Percentiles rank a stretch among this genome's conserved stretches.
phyloP scores from a whole-genome alignment of 1,140 invertebrate genomes.

The Matsumurasca onukii region DNA sequence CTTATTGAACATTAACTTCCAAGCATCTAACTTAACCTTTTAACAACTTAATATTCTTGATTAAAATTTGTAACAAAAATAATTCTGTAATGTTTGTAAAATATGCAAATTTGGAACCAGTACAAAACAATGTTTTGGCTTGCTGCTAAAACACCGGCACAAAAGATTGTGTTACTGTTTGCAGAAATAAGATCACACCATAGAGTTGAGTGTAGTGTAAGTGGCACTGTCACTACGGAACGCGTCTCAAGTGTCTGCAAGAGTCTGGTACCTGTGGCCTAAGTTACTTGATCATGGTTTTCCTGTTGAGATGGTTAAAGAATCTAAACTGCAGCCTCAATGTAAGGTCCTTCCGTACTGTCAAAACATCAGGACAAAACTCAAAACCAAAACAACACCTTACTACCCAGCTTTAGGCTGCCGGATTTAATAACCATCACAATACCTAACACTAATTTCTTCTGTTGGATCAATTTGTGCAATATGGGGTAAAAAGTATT shows the following conservation, averaged over 20 bases:
- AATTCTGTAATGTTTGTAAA: too few relatives aligned
- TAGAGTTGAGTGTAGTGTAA: conserved; percentile 29
- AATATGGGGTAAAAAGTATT: too few relatives aligned
- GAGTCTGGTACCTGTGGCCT: too few relatives aligned
- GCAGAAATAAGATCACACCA: neutral
- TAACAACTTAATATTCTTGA: too few relatives aligned
- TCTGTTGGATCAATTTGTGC: too few relatives aligned
- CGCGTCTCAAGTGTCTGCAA: conserved; percentile 41
- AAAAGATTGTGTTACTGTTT: neutral
- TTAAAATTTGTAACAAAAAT: too few relatives aligned
- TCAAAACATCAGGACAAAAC: conserved; percentile 59
- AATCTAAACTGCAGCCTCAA: conserved; percentile 89
- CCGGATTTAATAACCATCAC: too few relatives aligned
- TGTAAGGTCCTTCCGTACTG: conserved; percentile 92
- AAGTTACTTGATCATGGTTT: conserved; percentile 74
- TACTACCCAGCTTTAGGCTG: too few relatives aligned
- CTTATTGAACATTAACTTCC: too few relatives aligned
- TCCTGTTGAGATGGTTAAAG: conserved; percentile 86
- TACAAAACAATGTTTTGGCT: neutral
- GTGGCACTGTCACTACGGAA: conserved; percentile 27
- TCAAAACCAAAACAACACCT: too few relatives aligned
- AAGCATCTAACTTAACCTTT: too few relatives aligned
- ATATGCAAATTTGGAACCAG: neutral
- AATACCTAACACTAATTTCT: too few relatives aligned
- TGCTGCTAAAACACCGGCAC: neutral